These are phyloP conservation scores for Centruroides sculpturatus DNA, from an alignment of 1,140 invertebrate genomes.

Conservation along the genomic window DNA sequence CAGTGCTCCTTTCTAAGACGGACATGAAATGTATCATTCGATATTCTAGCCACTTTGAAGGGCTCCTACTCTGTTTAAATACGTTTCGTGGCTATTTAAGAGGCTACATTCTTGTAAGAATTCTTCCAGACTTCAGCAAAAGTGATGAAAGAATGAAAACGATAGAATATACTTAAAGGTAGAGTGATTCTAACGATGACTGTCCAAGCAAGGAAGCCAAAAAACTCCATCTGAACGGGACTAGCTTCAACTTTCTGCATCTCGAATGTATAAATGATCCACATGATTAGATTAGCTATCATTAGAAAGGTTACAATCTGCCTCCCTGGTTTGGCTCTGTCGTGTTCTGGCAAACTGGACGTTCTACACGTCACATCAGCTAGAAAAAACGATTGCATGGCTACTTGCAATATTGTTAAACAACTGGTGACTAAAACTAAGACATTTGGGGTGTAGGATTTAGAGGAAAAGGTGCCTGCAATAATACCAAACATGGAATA, in stretches of 20 bases:
- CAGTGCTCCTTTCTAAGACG: too few relatives aligned
- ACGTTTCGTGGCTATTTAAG: neutral
- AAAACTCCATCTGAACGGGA: slow-evolving; percentile 83
- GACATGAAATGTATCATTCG: too few relatives aligned
- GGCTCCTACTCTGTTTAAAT: too few relatives aligned
- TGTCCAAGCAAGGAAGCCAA: slow-evolving; percentile 85
- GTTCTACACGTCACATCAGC: slow-evolving; percentile 79
- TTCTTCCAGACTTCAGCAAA: slow-evolving; percentile 97
- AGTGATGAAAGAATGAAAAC: slow-evolving; percentile 90
- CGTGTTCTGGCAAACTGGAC: slow-evolving; percentile 73
- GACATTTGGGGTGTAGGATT: slow-evolving; percentile 57
- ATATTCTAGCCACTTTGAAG: too few relatives aligned
- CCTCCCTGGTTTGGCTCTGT: slow-evolving; percentile 63
- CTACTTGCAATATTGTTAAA: slow-evolving; percentile 69
- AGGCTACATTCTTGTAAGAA: slow-evolving; percentile 55
- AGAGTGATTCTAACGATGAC: slow-evolving; percentile 83
- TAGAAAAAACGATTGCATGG: slow-evolving; percentile 86
- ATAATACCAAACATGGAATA: slow-evolving; percentile 88
- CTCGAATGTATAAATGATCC: slow-evolving; percentile 92
- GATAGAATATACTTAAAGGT: slow-evolving; percentile 81
- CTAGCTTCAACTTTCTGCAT: slow-evolving; percentile 81
- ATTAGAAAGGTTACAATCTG: slow-evolving; percentile 90
- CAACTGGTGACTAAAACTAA: slow-evolving; percentile 77
- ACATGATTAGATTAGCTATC: slow-evolving; percentile 92
- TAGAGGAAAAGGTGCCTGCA: slow-evolving; percentile 55